These are phyloP conservation scores for Myotis davidii DNA, from an alignment of 2,113 vertebrate species.

Conservation along the genomic window DNA sequence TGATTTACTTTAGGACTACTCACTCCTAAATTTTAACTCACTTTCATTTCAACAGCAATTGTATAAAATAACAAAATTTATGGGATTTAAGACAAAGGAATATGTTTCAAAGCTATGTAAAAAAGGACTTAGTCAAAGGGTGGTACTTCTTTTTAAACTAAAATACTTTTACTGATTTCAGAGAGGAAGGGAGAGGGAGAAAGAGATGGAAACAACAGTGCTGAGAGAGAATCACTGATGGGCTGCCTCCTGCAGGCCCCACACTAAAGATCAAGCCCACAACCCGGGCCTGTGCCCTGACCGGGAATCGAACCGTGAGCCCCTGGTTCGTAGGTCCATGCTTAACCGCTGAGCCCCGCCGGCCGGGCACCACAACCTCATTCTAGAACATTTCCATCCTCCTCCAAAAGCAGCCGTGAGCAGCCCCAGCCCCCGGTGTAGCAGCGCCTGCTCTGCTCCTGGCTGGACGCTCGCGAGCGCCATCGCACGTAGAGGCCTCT, in stretches of 20 bases:
- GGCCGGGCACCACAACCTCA: neutral
- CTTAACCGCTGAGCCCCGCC: too few relatives aligned
- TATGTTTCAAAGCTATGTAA: neutral
- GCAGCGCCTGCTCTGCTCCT: fast-evolving
- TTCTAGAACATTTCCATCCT: neutral
- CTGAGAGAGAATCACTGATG: too few relatives aligned
- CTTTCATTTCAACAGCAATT: constrained; percentile 16
- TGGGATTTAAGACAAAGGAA: constrained; percentile 10
- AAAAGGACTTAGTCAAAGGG: neutral
- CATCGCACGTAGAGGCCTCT: fast-evolving
- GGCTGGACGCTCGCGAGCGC: too few relatives aligned
- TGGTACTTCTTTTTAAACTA: neutral
- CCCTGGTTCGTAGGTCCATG: too few relatives aligned
- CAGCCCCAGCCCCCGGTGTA: neutral
- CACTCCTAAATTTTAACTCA: constrained; percentile 14
- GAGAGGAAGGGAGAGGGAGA: too few relatives aligned
- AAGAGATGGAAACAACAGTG: too few relatives aligned
- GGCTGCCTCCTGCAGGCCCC: too few relatives aligned
- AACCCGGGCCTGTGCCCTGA: too few relatives aligned
- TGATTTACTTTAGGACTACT: constrained; percentile 18
- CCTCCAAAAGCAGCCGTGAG: fast-evolving
- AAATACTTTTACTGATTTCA: too few relatives aligned
- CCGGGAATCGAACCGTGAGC: too few relatives aligned
- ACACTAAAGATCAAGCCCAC: too few relatives aligned
- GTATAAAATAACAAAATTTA: neutral